Conservation (phyloP, 2,797 vertebrate species). For the Cetoscarus ocellatus region DNA sequence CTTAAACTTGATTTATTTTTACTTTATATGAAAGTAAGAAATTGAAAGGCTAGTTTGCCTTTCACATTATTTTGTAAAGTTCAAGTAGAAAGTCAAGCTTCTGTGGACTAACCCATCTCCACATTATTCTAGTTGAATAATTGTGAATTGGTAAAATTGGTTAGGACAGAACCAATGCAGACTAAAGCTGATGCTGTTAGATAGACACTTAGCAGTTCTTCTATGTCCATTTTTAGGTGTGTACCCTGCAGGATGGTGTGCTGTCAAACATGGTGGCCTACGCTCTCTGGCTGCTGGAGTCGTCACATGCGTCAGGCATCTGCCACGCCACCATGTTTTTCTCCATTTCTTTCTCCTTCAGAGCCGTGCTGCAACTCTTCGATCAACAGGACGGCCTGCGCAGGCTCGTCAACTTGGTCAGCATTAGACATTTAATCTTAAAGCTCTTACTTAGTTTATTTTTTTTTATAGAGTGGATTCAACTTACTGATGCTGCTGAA, state of each 20-base stretch:
- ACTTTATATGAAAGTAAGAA: no score
- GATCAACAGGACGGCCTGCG: constrained; percentile 94
- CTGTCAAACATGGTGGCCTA: constrained; percentile 93
- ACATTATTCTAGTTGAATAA: no score
- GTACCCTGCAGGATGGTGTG: constrained; percentile 90
- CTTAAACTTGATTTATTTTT: no score
- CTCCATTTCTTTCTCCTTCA: constrained; percentile 96
- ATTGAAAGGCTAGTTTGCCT: no score
- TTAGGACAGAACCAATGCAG: no score
- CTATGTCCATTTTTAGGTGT: constrained; percentile 81
- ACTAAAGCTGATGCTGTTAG: no score
- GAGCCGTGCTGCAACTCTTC: constrained; percentile 94
- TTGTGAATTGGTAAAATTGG: no score
- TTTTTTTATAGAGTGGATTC: neutral
- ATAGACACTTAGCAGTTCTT: neutral
- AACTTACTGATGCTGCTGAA: neutral
- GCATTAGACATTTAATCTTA: neutral
- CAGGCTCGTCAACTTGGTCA: constrained; percentile 92
- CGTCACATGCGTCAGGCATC: constrained; percentile 94
- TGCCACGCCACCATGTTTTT: constrained; percentile 99
- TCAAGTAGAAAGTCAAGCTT: no score
- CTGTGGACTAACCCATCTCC: no score
- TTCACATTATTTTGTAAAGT: no score
- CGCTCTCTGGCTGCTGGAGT: constrained; percentile 96
- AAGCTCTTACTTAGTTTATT: no score